Evolutionary conservation across 2,797 vertebrate species (phyloP).

Genomic region (Tapirus indicus): DNA sequence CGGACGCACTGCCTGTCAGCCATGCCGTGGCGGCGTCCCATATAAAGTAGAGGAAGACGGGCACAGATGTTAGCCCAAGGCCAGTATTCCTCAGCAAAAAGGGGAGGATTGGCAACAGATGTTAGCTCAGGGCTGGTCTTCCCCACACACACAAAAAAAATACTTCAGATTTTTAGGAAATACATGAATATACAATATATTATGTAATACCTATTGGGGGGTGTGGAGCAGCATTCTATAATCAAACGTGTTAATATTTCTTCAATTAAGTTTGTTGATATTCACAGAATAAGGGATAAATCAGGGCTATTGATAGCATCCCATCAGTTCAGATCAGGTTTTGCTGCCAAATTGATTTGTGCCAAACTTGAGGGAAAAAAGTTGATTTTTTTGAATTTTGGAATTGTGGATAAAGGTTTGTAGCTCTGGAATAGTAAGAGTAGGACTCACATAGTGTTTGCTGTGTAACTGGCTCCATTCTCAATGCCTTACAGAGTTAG

Average conservation of each 20-base stretch:
- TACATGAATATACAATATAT: background rate
- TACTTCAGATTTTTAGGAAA: conserved; percentile 28
- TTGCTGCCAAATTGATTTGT: background rate
- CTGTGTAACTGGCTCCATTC: background rate
- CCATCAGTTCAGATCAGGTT: background rate
- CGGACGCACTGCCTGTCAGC: no score
- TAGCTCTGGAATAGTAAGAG: background rate
- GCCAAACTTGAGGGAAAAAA: background rate
- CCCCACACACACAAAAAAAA: background rate
- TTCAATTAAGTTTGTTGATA: background rate
- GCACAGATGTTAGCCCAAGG: no score
- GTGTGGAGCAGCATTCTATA: background rate
- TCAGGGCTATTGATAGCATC: background rate
- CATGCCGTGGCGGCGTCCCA: no score
- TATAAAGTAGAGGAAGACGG: no score
- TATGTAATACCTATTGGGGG: background rate
- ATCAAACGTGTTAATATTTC: background rate
- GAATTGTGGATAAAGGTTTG: background rate
- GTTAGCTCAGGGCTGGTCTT: no score
- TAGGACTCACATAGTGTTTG: background rate
- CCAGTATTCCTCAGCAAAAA: no score
- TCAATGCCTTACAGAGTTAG: background rate
- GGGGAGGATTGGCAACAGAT: no score
- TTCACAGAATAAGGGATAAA: background rate
- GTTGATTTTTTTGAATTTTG: background rate